Evolutionary conservation across 2,113 vertebrate species (phyloP).

Genomic region (Erythrocercus mccallii): DNA sequence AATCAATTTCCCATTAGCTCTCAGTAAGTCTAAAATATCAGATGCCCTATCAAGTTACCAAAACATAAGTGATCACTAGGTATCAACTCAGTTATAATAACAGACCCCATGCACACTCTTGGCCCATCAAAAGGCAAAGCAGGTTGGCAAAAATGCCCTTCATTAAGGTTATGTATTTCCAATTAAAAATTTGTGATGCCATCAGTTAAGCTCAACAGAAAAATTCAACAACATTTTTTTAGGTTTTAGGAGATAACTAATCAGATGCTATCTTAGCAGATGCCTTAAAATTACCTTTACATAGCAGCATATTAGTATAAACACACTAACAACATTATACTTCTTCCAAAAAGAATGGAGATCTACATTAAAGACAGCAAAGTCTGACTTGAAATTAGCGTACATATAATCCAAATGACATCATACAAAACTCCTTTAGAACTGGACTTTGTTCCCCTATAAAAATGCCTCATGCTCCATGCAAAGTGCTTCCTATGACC

Average conservation of each 20-base stretch:
- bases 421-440: neutral
- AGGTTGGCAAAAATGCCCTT: neutral
- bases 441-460: neutral
- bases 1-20: neutral
- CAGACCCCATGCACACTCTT: neutral
- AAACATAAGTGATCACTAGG: neutral
- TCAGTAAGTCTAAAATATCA: neutral
- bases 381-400: neutral
- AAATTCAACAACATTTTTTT: neutral
- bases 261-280: neutral
- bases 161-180: neutral
- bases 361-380: neutral
- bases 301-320: neutral
- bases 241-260: neutral
- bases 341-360: neutral
- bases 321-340: neutral
- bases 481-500: neutral
- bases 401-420: neutral
- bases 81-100: neutral
- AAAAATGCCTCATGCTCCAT: neutral
- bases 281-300: neutral
- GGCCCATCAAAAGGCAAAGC: neutral
- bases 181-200: neutral
- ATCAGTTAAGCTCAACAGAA: neutral
- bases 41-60: neutral